Base-by-base conservation (phyloP, 2,113 vertebrate genomes). In the Sorex araneus region DNA sequence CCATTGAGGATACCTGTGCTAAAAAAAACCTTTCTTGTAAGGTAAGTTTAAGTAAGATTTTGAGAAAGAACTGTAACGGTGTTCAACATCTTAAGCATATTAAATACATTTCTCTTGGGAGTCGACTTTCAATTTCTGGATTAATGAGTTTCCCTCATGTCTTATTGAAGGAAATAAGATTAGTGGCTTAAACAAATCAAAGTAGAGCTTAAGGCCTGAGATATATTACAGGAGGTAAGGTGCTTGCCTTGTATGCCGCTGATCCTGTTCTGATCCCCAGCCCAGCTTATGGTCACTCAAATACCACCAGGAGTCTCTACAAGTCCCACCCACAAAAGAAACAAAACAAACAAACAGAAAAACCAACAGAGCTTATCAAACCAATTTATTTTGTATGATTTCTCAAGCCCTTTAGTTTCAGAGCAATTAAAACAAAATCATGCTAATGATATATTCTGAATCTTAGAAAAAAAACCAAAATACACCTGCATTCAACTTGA, bases 151-250 rank as follows among this genome's bases (percentile, higher is more conserved):
- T 93, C 78, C 32, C 80, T 94, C 64, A 50, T 43, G 64, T 21
- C 47, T 63, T 94, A 90, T 94, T 95, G 87, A 93, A 92, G 71
- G 67, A 88, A 96, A 88, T 90, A 83, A 84, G 89, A 92, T 95
- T 81, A 92, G 87, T 60, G 81, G 70, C 63, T 92, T 50, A 80
- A 67, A n/a, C 78, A 94, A 94, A 63, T 91, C 88, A 87, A 96
- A 95, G 13, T 19, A 54, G 54, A 54, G 18, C 18, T 54, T 54
- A 54, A 54, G 54, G 54, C 54, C 54, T 40, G 40, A 54, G 54
- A 54, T 13, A 54, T 13, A 19, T 54, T 4, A 54, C 54, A 54
- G 54, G 54, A 54, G 13, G 54, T 54, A 54, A 54, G 12, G 54
- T 54, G 18, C 13, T 54, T 40, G 40, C 54, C 10, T 54, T 54